phyloP scores from a whole-genome alignment of 2,113 vertebrate species.

The Archilochus colubris region DNA sequence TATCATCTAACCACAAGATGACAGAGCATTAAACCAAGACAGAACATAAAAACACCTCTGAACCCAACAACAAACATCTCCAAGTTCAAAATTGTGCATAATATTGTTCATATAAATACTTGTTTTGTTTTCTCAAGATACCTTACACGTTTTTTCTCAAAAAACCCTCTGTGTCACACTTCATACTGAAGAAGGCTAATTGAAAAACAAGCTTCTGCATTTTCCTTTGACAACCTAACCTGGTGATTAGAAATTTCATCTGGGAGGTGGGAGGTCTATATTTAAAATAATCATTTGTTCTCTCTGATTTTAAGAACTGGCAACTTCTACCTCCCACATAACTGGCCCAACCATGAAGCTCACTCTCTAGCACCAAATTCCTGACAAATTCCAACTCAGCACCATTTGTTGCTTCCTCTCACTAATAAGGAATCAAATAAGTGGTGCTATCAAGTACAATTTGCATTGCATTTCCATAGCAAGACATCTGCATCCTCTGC shows the following conservation, averaged over 20 bases:
- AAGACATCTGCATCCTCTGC: constrained; percentile 21
- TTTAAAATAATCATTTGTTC: background rate
- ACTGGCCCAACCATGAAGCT: background rate
- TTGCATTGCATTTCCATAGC: constrained; percentile 14
- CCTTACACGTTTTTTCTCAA: background rate
- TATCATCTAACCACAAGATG: background rate
- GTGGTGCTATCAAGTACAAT: constrained; percentile 1
- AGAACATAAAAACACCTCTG: background rate
- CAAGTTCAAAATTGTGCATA: background rate
- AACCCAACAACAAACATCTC: background rate
- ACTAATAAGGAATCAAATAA: background rate
- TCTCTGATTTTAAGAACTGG: background rate
- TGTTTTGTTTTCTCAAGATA: background rate
- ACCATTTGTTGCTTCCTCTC: background rate
- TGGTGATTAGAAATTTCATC: background rate
- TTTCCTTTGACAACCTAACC: background rate
- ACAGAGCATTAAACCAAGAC: background rate
- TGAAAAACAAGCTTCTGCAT: background rate
- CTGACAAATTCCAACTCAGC: background rate
- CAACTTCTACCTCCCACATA: background rate
- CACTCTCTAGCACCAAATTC: background rate
- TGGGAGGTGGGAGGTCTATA: background rate
- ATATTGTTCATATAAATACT: background rate
- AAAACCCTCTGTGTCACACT: background rate
- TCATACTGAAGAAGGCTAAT: background rate